Conservation (phyloP, 2,888 invertebrate species). For the Eristalinus aeneus region DNA sequence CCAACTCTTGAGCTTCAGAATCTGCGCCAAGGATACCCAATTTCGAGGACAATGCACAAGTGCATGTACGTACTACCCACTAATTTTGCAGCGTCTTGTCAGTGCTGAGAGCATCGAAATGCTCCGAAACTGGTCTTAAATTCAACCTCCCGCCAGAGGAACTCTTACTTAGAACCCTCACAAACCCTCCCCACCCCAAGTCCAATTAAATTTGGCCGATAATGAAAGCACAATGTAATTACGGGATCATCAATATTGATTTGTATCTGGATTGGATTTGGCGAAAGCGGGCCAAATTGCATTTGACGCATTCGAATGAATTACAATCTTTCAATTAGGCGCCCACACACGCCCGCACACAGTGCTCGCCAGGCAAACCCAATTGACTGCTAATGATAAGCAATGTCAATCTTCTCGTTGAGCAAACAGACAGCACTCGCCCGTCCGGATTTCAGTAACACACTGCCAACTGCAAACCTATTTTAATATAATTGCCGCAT, state of each 20-base stretch:
- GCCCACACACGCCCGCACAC: background rate
- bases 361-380: constrained; percentile 1
- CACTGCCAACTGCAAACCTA: constrained; percentile 22
- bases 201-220: background rate
- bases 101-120: no score
- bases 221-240: constrained; percentile 4
- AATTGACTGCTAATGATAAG: constrained; percentile 64
- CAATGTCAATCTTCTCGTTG: constrained; percentile 52
- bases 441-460: background rate
- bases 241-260: constrained; percentile 55
- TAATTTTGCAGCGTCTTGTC: no score
- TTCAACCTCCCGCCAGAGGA: no score
- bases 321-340: constrained; percentile 48
- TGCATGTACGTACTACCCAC: no score
- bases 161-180: no score
- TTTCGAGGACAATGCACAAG: no score
- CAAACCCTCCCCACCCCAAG: background rate
- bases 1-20: no score
- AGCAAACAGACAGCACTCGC: constrained; percentile 36
- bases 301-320: constrained; percentile 33
- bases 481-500: constrained; percentile 25
- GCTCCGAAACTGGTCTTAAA: no score
- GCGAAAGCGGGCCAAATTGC: constrained; percentile 44
- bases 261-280: constrained; percentile 31
- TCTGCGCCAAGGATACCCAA: no score